Evolutionary conservation across 2,888 invertebrate species (phyloP).

Genomic region (Pemphredon lugubris): DNA sequence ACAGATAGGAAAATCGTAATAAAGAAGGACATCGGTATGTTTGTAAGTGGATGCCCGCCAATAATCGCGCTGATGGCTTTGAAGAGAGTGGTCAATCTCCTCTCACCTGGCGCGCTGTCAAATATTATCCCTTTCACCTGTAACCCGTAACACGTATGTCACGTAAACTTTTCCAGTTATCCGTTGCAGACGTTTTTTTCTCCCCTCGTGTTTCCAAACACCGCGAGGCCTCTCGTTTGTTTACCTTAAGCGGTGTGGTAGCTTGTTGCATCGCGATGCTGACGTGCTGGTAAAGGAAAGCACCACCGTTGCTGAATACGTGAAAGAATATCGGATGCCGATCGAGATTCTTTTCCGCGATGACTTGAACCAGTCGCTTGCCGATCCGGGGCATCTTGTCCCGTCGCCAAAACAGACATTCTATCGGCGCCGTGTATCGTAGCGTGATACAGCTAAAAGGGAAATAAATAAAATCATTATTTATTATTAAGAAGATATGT

Average conservation of each 20-base stretch:
- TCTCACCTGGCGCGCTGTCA: conserved; percentile 87
- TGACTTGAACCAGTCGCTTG: conserved; percentile 85
- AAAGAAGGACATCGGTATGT: conserved; percentile 83
- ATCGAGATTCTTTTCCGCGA: conserved; percentile 86
- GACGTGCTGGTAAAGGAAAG: conserved; percentile 87
- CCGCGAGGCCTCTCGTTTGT: too few species aligned
- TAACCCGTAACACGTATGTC: conserved; percentile 48
- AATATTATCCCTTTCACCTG: conserved; percentile 86
- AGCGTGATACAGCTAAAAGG: conserved; percentile 86
- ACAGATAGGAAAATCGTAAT: conserved; percentile 83
- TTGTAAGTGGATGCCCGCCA: conserved; percentile 83
- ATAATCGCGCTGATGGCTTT: conserved; percentile 85
- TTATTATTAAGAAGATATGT: not conserved
- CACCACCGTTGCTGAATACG: conserved; percentile 90
- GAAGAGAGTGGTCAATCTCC: conserved; percentile 83
- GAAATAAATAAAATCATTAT: conserved; percentile 14
- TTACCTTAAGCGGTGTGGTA: conserved; percentile 82
- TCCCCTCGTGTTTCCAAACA: too few species aligned
- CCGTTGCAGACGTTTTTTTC: too few species aligned
- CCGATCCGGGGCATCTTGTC: conserved; percentile 85
- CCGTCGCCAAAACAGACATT: conserved; percentile 85
- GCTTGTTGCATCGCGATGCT: conserved; percentile 83
- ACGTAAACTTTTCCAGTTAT: too few species aligned
- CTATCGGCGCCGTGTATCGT: conserved; percentile 87
- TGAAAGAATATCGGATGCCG: conserved; percentile 89